These are phyloP conservation scores for Mus caroli DNA, from an alignment of 2,797 vertebrate genomes.

Conservation along the genomic window DNA sequence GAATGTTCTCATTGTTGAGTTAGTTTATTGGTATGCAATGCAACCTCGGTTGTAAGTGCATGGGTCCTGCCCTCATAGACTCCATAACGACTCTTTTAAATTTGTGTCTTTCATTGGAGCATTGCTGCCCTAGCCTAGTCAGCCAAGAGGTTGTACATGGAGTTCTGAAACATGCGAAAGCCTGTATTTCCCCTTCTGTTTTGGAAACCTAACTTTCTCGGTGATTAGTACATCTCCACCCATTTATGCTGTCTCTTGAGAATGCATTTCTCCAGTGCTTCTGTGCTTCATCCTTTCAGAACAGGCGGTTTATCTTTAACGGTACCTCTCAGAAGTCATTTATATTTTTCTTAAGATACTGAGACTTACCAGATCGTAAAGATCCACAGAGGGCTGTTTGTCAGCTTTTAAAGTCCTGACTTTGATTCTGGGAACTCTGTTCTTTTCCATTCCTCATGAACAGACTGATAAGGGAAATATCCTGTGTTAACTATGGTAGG, in stretches of 20 bases:
- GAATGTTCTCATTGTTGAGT: neutral
- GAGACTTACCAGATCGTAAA: slow-evolving; percentile 82
- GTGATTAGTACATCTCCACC: slow-evolving; percentile 34
- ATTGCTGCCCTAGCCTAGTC: neutral
- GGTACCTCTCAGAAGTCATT: slow-evolving; percentile 76
- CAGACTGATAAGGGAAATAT: slow-evolving; percentile 76
- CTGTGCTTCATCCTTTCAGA: slow-evolving; percentile 76
- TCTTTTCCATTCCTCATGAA: slow-evolving; percentile 62
- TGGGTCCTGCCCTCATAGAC: neutral
- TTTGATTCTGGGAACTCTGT: slow-evolving; percentile 76
- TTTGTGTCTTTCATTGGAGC: slow-evolving; percentile 8
- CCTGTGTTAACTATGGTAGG: slow-evolving; percentile 45
- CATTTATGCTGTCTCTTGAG: slow-evolving; percentile 51
- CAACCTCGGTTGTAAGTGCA: neutral
- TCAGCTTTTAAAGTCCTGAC: slow-evolving; percentile 76
- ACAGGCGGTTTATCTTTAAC: slow-evolving; percentile 76
- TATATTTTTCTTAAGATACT: slow-evolving; percentile 79
- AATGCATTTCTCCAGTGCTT: slow-evolving; percentile 59
- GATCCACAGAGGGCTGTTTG: slow-evolving; percentile 74
- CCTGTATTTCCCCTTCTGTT: slow-evolving; percentile 39
- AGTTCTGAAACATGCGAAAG: slow-evolving; percentile 41
- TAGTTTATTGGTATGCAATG: neutral
- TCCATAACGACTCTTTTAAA: neutral
- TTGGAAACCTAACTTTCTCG: slow-evolving; percentile 59
- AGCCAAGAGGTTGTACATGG: neutral